Conservation (phyloP, 1,140 invertebrate species). For the Drosophila willistoni region DNA sequence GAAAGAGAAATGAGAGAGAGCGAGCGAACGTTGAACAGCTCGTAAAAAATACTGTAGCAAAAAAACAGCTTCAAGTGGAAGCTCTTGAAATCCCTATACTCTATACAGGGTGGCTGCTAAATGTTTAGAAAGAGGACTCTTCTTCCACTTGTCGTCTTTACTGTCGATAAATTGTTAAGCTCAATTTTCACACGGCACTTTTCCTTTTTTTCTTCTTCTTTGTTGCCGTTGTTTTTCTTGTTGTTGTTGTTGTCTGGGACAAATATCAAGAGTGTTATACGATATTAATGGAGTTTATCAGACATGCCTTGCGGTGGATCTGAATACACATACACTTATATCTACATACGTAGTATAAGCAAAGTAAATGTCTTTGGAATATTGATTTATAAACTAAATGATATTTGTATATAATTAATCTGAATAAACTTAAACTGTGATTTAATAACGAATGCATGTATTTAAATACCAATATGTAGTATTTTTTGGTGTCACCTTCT, state of each 20-base stretch:
- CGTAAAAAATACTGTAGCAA: constrained; percentile 60
- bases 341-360: no score
- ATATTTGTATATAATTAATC: no score
- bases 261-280: constrained; percentile 1
- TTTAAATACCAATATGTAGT: no score
- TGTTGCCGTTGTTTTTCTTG: no score
- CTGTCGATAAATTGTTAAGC: constrained; percentile 32
- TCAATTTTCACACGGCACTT: constrained; percentile 14
- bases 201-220: not conserved
- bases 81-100: constrained; percentile 35
- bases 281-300: constrained; percentile 5
- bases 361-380: no score
- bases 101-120: constrained; percentile 47
- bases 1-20: not conserved
- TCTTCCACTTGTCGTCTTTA: constrained; percentile 22
- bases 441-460: no score
- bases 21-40: constrained; percentile 37
- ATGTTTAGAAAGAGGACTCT: constrained; percentile 20
- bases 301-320: not conserved
- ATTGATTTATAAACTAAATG: no score
- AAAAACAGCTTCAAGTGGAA: constrained; percentile 38
- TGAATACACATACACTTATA: not conserved
- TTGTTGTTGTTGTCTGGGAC: not conserved
- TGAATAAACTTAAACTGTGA: no score
- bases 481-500: no score